Evolutionary conservation across 2,888 invertebrate species (phyloP), one percentile per base, ranked within the genome.

Genomic region (Heliconius ismenius): DNA sequence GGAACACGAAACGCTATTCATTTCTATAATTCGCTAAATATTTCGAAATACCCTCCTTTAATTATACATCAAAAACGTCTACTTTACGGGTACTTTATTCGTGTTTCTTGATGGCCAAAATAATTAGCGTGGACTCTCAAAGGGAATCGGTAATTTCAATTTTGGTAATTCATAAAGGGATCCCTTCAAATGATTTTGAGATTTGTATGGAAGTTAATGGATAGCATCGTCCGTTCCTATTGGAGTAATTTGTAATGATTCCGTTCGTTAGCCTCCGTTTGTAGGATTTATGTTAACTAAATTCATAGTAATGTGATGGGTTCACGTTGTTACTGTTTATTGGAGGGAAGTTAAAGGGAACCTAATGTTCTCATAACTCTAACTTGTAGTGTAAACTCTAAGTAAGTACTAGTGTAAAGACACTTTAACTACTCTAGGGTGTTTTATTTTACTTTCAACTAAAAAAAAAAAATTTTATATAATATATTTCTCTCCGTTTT

Each of bases 31-130:
- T 75, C 62, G 62, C 36, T 74, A 36, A 74, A 74, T 36, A 75
- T 75, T 78, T 78, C 43, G 69, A 64, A 75, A 82, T 81, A 79
- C 15, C 49, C 80, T 83, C 77, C 81, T 81, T 83, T 84, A 89
- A 90, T 89, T 88, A 85, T 86, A 87, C 86, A 87, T 87, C 86
- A 87, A 88, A 70, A 89, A 87, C 76, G 76, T 76, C 84, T 85
- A 49, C 49, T 49, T 49, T 49, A 81, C 82, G 82, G 82, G 82
- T 87, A 85, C 86, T 85, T 88, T 87, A 88, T 88, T 87, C 87
- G 84, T 82, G 83, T 78, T 76, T 79, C 83, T 81, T 81, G 75
- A 81, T 68, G 81, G 80, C 77, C 79, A 74, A 80, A 81, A 81
- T 83, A 82, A 83, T 83, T 82, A 82, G 78, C 77, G 80, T 69